Evolutionary conservation across 1,140 invertebrate genomes (phyloP), one percentile per base, ranked within the genome.

Genomic region (Drosophila littoralis): DNA sequence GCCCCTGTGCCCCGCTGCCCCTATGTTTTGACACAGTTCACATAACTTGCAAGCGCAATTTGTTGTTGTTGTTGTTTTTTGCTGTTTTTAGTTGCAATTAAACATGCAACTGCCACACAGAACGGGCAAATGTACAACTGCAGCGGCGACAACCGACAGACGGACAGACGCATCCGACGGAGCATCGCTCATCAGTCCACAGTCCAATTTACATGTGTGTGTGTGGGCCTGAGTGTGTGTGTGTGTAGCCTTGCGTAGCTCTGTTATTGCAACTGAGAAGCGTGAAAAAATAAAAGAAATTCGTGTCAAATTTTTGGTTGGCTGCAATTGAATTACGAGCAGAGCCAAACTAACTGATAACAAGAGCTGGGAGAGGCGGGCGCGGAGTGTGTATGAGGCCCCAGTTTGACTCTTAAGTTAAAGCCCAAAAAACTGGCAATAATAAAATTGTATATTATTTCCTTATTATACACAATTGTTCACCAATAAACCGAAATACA

Each of bases 41-140:
- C 60, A 65, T 79, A 75, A 85, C 75, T 78, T 55, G 83, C 61
- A 68, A 76, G 59, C 75, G 79, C 65, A 40, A 60, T 69, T 61
- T 69, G 50, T 74, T 70, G 52, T 78, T 69, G 17, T 35, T 46
- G 28, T 17, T 59, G n/a, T 54, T 57, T 73, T 79, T 75, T 60
- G 42, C 58, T 78, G 81, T 75, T 88, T 88, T 88, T 83, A 88
- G 83, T 83, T 88, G 83, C 83, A 88, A 88, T 88, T 88, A 88
- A 88, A 88, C 83, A 83, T 89, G 84, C 68, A 71, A 79, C 75
- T 85, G 67, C 73, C 71, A 58, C 70, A 54, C 61, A 55, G 61
- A 75, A 61, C 43, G 65, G 65, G 48, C 57, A 69, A 57, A 52
- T 43, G 70, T 60, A 75, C 57, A 70, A 55, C 50, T 51, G 59